Conservation (phyloP, 1,140 invertebrate species). For the Brachionus angularis region DNA sequence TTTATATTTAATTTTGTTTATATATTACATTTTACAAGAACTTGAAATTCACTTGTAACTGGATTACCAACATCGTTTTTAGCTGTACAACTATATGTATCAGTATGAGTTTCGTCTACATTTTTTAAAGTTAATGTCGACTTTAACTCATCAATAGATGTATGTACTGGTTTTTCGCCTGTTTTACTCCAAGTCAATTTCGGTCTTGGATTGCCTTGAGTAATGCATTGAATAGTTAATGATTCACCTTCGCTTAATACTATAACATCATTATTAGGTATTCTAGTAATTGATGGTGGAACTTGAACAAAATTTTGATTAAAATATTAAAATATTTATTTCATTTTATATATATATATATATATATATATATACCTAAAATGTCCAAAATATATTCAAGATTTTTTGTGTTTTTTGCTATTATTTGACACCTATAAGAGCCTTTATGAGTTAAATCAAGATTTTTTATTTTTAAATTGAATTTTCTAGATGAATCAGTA, state of each 20-base stretch:
- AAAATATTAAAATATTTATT: not conserved
- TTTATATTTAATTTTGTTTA: too few relatives aligned
- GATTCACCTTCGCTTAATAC: slow-evolving; percentile 31
- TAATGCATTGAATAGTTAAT: slow-evolving; percentile 29
- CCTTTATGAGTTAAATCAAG: not conserved
- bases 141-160: slow-evolving; percentile 2
- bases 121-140: slow-evolving; percentile 2
- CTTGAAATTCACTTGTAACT: slow-evolving; percentile 36
- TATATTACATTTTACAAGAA: slow-evolving; percentile 33
- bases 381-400: slow-evolving; percentile 16
- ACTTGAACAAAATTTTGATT: not conserved
- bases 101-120: slow-evolving; percentile 22
- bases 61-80: slow-evolving; percentile 41
- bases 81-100: slow-evolving; percentile 39
- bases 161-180: slow-evolving; percentile 31
- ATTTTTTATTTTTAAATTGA: slow-evolving; percentile 31
- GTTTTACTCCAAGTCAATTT: slow-evolving; percentile 31
- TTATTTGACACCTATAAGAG: slow-evolving; percentile 28
- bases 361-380: not conserved
- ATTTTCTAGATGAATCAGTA: not conserved
- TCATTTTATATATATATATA: not conserved
- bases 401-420: slow-evolving; percentile 26
- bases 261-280: slow-evolving; percentile 19
- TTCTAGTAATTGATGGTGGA: slow-evolving; percentile 19
- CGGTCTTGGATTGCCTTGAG: slow-evolving; percentile 35